A percentile compares a stretch with the other conserved stretches of the same genome.
These are phyloP conservation scores for Chrysemys picta DNA, from an alignment of 2,113 vertebrate species.

Conservation along the genomic window DNA sequence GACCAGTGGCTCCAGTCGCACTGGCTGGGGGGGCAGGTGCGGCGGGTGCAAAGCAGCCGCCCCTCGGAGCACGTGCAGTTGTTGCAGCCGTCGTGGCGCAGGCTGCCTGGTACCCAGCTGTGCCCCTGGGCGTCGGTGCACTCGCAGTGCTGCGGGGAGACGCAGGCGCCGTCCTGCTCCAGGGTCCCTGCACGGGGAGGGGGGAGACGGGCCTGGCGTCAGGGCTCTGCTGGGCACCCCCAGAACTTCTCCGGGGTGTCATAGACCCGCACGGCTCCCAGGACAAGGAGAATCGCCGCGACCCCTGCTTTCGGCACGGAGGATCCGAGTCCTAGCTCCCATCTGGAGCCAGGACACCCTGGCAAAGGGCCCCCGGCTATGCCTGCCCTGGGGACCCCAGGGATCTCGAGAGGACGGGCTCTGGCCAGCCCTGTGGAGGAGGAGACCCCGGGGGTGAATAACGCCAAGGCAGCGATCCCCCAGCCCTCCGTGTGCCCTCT, in stretches of 20 bases:
- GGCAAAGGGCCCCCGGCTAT: too few relatives aligned
- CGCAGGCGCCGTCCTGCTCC: constrained; percentile 85
- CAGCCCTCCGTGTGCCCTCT: too few relatives aligned
- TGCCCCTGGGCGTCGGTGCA: constrained; percentile 83
- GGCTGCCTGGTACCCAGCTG: constrained; percentile 87
- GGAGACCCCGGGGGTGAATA: not conserved
- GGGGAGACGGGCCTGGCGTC: too few relatives aligned
- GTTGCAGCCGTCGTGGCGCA: constrained; percentile 80
- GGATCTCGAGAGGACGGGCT: not conserved
- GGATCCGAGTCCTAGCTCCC: not conserved
- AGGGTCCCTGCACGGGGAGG: constrained; percentile 57
- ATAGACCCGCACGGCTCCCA: not conserved
- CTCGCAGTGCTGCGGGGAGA: constrained; percentile 85
- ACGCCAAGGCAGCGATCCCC: not conserved
- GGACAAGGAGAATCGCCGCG: not conserved
- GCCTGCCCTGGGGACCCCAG: not conserved
- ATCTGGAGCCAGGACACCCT: not conserved
- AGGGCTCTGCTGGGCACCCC: not conserved
- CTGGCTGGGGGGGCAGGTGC: constrained; percentile 65
- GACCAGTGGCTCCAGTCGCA: constrained; percentile 91
- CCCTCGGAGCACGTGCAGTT: constrained; percentile 87
- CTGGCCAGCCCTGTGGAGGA: not conserved
- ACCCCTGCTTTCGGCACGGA: not conserved
- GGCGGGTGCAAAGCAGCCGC: constrained; percentile 80
- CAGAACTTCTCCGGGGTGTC: not conserved